Conservation (phyloP, 2,113 vertebrate species). For the Oreochromis niloticus region DNA sequence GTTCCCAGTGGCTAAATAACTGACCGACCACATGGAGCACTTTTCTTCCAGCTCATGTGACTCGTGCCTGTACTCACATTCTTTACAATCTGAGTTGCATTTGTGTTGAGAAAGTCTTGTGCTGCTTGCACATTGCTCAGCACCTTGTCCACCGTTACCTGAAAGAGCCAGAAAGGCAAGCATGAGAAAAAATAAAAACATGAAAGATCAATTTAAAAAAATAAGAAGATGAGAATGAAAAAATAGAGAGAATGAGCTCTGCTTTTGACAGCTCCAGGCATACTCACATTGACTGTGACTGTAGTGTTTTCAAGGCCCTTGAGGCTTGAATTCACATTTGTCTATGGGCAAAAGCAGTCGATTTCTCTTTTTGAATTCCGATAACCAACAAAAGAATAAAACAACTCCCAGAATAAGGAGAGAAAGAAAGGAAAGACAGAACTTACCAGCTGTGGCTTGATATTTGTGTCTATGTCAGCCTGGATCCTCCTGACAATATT, state of each 20-base stretch:
- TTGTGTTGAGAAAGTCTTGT: slow-evolving; percentile 67
- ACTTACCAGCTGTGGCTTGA: slow-evolving; percentile 69
- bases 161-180: background rate
- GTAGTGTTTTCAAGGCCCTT: background rate
- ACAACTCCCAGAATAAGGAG: background rate
- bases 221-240: background rate
- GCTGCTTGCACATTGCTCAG: slow-evolving; percentile 44
- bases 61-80: slow-evolving; percentile 68
- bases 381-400: background rate
- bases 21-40: slow-evolving; percentile 25
- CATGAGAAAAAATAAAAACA: background rate
- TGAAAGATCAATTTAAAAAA: background rate
- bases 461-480: slow-evolving; percentile 31
- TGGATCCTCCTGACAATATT: slow-evolving; percentile 53
- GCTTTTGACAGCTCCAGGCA: background rate
- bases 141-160: slow-evolving; percentile 49
- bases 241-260: background rate
- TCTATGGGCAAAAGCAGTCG: slow-evolving; percentile 45
- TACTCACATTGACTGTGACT: slow-evolving; percentile 61
- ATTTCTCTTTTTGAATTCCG: background rate
- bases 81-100: slow-evolving; percentile 61
- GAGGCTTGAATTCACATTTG: slow-evolving; percentile 57
- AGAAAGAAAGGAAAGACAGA: background rate
- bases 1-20: slow-evolving; percentile 1
- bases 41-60: slow-evolving; percentile 35